Conservation (phyloP, 2,797 vertebrate species). For the Pseudomugil tenellus region DNA sequence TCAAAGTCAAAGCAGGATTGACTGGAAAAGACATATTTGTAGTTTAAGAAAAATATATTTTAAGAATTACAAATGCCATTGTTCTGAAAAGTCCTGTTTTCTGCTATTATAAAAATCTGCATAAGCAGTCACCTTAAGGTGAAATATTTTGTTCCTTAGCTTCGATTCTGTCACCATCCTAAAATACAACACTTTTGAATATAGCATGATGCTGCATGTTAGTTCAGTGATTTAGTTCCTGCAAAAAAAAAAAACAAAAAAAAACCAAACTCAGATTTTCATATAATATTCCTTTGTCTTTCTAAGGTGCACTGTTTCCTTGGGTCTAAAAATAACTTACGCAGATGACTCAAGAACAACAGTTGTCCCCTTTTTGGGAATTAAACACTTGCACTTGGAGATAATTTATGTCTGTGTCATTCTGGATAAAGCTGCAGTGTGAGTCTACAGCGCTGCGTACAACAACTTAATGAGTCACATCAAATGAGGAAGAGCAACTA, state of each 20-base stretch:
- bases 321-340: conserved; percentile 42
- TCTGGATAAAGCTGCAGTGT: conserved; percentile 3
- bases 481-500: neutral
- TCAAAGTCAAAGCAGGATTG: neutral
- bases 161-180: neutral
- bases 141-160: conserved; percentile 6
- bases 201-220: neutral
- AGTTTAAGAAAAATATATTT: neutral
- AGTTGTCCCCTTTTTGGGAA: neutral
- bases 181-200: neutral
- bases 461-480: neutral
- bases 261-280: neutral
- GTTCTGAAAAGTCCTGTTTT: neutral
- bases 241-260: no score
- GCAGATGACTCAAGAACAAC: conserved; percentile 27
- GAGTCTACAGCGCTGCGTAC: neutral
- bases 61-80: neutral
- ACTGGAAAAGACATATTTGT: neutral
- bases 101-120: neutral
- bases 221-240: neutral
- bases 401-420: conserved; percentile 11
- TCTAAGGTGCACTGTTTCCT: conserved; percentile 19
- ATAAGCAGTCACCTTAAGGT: conserved; percentile 4
- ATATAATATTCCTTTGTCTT: conserved; percentile 17
- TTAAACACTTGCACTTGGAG: conserved; percentile 19